phyloP scores from a whole-genome alignment of 2,888 invertebrate species.

The Lasius platythorax region DNA sequence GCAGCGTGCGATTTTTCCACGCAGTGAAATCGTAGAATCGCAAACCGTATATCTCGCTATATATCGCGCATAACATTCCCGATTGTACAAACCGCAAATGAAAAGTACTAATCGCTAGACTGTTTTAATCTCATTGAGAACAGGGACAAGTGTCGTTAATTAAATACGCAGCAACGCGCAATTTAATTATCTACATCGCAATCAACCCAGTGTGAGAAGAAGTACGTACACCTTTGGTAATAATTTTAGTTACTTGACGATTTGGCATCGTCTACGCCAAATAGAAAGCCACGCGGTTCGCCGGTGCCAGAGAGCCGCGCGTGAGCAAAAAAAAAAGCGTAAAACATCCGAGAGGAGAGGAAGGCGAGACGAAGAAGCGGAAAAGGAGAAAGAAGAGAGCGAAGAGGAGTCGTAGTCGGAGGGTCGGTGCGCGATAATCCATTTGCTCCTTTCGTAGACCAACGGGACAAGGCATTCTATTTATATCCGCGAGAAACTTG shows the following conservation, averaged over 20 bases:
- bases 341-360: conserved; percentile 46
- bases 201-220: conserved; percentile 31
- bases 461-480: conserved; percentile 79
- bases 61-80: conserved; percentile 6
- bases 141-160: conserved; percentile 21
- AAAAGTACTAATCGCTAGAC: conserved; percentile 43
- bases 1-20: conserved; percentile 23
- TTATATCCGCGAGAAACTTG: conserved; percentile 83
- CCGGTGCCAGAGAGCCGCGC: conserved; percentile 39
- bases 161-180: conserved; percentile 12
- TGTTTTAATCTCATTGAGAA: conserved; percentile 37
- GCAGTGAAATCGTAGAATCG: conserved; percentile 1
- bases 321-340: conserved; percentile 54
- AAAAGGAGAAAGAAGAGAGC: conserved; percentile 51
- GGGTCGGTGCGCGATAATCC: conserved; percentile 72
- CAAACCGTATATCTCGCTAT: not conserved
- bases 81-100: conserved; percentile 13
- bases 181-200: conserved; percentile 15
- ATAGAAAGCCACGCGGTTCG: conserved; percentile 78
- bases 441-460: conserved; percentile 75
- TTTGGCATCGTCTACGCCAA: conserved; percentile 85
- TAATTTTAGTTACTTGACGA: conserved; percentile 84
- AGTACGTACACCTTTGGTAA: conserved; percentile 77
- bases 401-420: conserved; percentile 62
- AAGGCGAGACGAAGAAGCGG: conserved; percentile 45